phyloP scores from a whole-genome alignment of 2,113 vertebrate genomes.

The Gobio gobio region DNA sequence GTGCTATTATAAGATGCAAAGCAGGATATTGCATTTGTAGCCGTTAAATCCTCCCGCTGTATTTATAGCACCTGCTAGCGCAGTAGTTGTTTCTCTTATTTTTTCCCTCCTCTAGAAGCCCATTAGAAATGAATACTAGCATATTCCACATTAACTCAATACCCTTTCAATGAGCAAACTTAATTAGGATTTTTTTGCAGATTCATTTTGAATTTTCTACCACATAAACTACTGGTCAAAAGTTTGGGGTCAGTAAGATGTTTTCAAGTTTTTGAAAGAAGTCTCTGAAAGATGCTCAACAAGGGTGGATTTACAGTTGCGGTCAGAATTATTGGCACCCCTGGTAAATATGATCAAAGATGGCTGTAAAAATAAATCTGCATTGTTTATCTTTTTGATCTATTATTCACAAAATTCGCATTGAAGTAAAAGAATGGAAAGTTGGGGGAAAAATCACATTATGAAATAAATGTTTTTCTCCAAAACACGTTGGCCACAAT shows the following conservation, averaged over 20 bases:
- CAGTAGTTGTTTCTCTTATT: background rate
- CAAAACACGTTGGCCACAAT: too few relatives aligned
- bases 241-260: background rate
- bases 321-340: too few relatives aligned
- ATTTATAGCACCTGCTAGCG: constrained; percentile 60
- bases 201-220: background rate
- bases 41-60: constrained; percentile 57
- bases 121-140: background rate
- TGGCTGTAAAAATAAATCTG: too few relatives aligned
- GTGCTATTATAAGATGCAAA: constrained; percentile 56
- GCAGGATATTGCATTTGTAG: constrained; percentile 65
- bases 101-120: background rate
- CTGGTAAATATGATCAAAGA: too few relatives aligned
- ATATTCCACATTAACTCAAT: background rate
- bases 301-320: background rate
- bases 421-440: too few relatives aligned
- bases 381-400: too few relatives aligned
- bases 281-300: background rate
- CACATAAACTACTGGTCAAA: background rate
- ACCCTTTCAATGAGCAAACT: background rate
- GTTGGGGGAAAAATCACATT: too few relatives aligned
- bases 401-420: too few relatives aligned
- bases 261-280: background rate
- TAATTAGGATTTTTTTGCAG: too few relatives aligned
- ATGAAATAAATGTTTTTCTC: too few relatives aligned